A percentile compares a stretch with the other conserved stretches of the same genome.
Evolutionary conservation across 2,113 vertebrate genomes (phyloP).

Genomic region (Pelecanus crispus): DNA sequence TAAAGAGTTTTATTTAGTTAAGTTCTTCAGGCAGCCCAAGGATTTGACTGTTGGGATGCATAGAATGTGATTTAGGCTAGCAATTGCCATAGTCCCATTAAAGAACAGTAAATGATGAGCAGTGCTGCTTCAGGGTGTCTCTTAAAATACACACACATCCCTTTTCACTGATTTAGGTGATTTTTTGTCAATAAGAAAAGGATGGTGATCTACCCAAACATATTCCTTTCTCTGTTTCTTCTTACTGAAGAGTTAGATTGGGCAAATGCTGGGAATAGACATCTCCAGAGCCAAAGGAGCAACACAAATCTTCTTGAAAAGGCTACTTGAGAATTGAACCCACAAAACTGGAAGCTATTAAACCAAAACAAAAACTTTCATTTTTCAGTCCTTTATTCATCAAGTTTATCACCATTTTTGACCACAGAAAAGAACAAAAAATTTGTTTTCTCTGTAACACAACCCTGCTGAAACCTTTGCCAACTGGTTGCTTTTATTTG

Average conservation of each 20-base stretch:
- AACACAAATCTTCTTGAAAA: neutral
- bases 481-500: neutral
- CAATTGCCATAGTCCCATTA: neutral
- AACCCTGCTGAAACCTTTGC: neutral
- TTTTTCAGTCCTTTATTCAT: neutral
- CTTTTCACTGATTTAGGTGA: neutral
- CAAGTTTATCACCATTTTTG: neutral
- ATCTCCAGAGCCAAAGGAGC: neutral
- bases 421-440: neutral
- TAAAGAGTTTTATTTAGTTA: neutral
- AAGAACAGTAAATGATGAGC: neutral
- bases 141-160: neutral
- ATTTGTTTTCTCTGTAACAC: neutral
- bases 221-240: neutral
- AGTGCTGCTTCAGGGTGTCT: neutral
- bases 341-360: neutral
- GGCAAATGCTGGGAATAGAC: neutral
- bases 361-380: neutral
- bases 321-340: neutral
- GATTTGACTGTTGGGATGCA: neutral
- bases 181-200: neutral
- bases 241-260: neutral
- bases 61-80: neutral
- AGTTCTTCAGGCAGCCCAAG: neutral
- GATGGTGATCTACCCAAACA: neutral